Base-by-base conservation (phyloP, 2,888 invertebrate genomes). In the Callimorpha dominula region DNA sequence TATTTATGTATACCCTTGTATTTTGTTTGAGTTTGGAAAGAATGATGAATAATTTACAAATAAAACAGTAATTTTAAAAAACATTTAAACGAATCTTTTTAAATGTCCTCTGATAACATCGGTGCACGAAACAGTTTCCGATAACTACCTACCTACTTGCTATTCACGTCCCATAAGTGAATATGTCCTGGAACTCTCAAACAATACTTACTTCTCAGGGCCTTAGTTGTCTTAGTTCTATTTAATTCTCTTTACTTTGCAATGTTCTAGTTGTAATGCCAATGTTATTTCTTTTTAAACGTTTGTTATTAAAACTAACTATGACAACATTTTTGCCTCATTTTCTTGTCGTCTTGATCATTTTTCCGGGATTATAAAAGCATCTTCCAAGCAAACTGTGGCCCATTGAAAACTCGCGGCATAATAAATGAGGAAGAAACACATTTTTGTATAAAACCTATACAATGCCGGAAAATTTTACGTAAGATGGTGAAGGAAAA, bases 361-460 rank as follows among this genome's bases (percentile, higher is more conserved):
- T 81, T 82, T 81, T 42, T 31, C 60, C 46, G 65, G 68, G 70
- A 82, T 80, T 78, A 77, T 73, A 81, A 78, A 78, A 80, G 67
- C 81, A 77, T 78, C 70, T 78, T 73, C 70, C 69, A 63, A 72
- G 74, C 74, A 69, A 81, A 80, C 73, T 78, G 77, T 66, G 73
- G 71, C 73, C 5, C 75, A 76, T 81, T 80, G 73, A 78, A 74
- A 77, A 82, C 73, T 82, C 75, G 74, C 31, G 49, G 75, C 68
- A 75, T 77, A 78, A 81, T 78, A 80, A 74, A 82, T 74, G 75
- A 64, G 78, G 73, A 71, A 69, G 76, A 78, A 76, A 77, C 74
- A 75, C 69, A 69, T 65, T 71, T 70, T 78, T 70, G 60, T 74
- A 42, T 68, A 17, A 78, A 77, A 71, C 67, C 17, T 60, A 0